Evolutionary conservation across 2,797 vertebrate species (phyloP), one percentile per base, ranked within the genome.

Genomic region (Lophius americanus): DNA sequence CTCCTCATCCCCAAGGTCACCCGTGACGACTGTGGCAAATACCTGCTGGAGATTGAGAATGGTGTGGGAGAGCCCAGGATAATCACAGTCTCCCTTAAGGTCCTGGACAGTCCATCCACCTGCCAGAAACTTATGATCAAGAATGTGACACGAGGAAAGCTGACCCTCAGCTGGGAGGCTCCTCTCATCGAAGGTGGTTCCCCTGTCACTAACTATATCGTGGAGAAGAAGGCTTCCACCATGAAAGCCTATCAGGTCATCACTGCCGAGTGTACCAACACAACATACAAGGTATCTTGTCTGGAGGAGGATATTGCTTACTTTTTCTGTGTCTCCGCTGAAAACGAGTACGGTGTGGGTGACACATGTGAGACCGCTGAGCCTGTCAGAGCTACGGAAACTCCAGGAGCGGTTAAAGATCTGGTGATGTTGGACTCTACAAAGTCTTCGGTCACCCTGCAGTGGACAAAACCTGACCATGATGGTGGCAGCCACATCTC

Each of bases 311-410:
- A 98, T 65, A 88, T 90, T 3, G 91, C 96, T 36, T 99, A 95
- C 92, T 98, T 98, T 83, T 99, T 99, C 94, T 93, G 96, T 75
- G 96, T 99, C 72, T 95, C 97, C 66, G 97, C 98, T 87, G 96
- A 97, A 93, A 99, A 99, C 72, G 96, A 98, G 92, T 95, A 93
- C 64, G 97, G 98, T 58, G 74, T 96, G 7, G 98, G 98, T n/a
- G 97, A 98, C 68, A 92, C 95, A 38, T 97, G 95, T 87, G 96
- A 98, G 75, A 96, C 95, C 6, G 63, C 88, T 48, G 94, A 96
- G 71, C 95, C 97, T 1, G 96, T 99, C 58, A 96, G 97, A 91
- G 94, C 98, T 73, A 96, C 96, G 0, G 96, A 99, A 56, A 79
- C 95, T 23, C 98, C 98, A 68, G 98, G 96, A 81, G 94, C 95